Evolutionary conservation across 2,113 vertebrate species (phyloP), one percentile per base, ranked within the genome.

Genomic region (Calyptomena viridis): DNA sequence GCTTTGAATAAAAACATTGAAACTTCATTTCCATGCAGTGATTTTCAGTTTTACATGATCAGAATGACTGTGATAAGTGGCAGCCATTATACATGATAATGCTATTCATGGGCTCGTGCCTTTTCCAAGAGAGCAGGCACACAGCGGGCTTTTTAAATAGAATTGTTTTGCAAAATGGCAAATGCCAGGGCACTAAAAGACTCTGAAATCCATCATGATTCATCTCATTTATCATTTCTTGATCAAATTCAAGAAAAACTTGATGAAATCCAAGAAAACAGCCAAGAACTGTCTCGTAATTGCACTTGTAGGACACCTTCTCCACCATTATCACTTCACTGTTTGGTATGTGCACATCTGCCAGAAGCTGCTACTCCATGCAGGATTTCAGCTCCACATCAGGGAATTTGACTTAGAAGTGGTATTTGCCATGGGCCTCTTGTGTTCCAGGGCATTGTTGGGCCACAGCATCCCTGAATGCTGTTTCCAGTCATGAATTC

Each of bases 1-100:
- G 98, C 98, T 99, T 98, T 98, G 97, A 99, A 99, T 99, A 99
- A 99, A 98, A 99, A 97, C 96, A 97, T 98, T 98, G 95, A 98
- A 98, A 98, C 95, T 97, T 96, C 75, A 74, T 91, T 90, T 94
- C 94, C 53, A 2, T 82, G 92, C 84, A 82, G 80, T 95, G 86
- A 73, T 62, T 82, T 90, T 55, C 89, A 86, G 20, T 87, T 88
- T 76, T 84, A 49, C 67, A 31, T 40, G 59, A 75, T 47, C 30
- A 35, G 58, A 82, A 53, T 46, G 47, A 72, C 50, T 1, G 2
- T 49, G 68, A 0, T 53, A 53, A 87, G 42, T n/a, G 62, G 67
- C 42, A 80, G 50, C 39, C 62, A 49, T 93, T 92, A 37, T 37
- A 56, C 30, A 27, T 39, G 47, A 35, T 58, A 66, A 87, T 56